phyloP scores from a whole-genome alignment of 2,113 vertebrate species.

The Origma solitaria region DNA sequence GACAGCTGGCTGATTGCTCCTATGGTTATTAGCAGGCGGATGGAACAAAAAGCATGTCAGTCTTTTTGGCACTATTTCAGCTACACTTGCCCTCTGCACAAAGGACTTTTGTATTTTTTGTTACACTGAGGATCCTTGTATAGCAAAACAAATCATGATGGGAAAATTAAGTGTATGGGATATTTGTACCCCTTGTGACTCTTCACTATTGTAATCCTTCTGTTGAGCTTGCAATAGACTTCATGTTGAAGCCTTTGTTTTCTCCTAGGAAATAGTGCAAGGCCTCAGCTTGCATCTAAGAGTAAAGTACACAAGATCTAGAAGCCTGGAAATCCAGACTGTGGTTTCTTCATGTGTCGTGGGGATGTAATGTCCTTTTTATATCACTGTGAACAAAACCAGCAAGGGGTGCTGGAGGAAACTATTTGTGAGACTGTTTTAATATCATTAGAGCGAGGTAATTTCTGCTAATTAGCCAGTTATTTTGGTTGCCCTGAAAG shows the following conservation, averaged over 20 bases:
- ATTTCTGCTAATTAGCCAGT: neutral
- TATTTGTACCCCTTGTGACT: slow-evolving; percentile 14
- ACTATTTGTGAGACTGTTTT: neutral
- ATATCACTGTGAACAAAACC: neutral
- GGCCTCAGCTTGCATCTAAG: neutral
- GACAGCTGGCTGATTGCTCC: slow-evolving; percentile 43
- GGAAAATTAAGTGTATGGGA: slow-evolving; percentile 42
- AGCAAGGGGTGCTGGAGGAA: neutral
- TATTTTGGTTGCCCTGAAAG: neutral
- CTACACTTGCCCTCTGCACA: slow-evolving; percentile 41
- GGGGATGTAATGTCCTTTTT: accelerated
- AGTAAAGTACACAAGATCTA: neutral
- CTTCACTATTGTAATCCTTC: neutral
- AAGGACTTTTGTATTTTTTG: neutral
- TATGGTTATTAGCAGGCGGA: slow-evolving; percentile 44
- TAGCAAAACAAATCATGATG: slow-evolving; percentile 35
- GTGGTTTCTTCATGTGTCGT: neutral
- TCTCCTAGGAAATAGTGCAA: neutral
- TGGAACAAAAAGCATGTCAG: slow-evolving; percentile 55
- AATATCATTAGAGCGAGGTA: neutral
- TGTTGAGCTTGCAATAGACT: neutral
- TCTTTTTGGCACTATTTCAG: slow-evolving; percentile 46
- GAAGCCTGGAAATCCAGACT: neutral
- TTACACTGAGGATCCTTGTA: slow-evolving; percentile 27
- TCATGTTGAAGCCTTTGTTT: neutral